Evolutionary conservation across 2,797 vertebrate species (phyloP).

Genomic region (Betta splendens): DNA sequence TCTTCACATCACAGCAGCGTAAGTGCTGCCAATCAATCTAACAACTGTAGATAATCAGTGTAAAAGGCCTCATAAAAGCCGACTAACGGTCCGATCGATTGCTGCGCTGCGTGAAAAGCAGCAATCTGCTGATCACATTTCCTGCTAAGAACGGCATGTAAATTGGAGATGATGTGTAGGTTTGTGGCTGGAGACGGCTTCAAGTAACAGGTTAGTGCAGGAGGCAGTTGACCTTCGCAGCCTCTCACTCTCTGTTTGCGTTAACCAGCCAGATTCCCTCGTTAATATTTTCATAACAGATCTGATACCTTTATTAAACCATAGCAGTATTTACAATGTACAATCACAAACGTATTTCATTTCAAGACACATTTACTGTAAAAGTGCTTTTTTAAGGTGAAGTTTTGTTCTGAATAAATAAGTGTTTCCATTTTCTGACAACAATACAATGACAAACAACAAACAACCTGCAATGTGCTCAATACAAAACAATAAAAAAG

Average conservation of each 20-base stretch:
- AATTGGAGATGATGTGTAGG: conserved; percentile 59
- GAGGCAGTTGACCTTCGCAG: conserved; percentile 33
- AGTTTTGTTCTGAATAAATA: conserved; percentile 76
- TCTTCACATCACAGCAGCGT: conserved; percentile 35
- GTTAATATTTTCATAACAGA: conserved; percentile 40
- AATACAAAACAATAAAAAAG: conserved; percentile 29
- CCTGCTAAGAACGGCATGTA: conserved; percentile 43
- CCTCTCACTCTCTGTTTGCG: not conserved
- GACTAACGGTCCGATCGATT: conserved; percentile 61
- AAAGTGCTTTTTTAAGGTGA: conserved; percentile 75
- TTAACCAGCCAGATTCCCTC: conserved; percentile 18
- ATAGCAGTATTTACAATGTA: conserved; percentile 73
- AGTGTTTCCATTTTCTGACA: conserved; percentile 65
- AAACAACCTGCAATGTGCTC: conserved; percentile 64
- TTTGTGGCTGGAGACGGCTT: conserved; percentile 43
- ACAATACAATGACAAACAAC: conserved; percentile 68
- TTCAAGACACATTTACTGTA: conserved; percentile 69
- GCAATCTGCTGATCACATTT: conserved; percentile 43
- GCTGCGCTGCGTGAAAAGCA: conserved; percentile 34
- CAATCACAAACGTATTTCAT: conserved; percentile 69
- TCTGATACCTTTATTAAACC: conserved; percentile 72
- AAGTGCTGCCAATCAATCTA: conserved; percentile 63
- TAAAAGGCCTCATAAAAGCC: conserved; percentile 49
- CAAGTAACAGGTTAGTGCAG: conserved; percentile 38
- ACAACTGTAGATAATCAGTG: conserved; percentile 52